Conservation (phyloP, 2,888 invertebrate genomes). For the Amphipoea oculea region DNA sequence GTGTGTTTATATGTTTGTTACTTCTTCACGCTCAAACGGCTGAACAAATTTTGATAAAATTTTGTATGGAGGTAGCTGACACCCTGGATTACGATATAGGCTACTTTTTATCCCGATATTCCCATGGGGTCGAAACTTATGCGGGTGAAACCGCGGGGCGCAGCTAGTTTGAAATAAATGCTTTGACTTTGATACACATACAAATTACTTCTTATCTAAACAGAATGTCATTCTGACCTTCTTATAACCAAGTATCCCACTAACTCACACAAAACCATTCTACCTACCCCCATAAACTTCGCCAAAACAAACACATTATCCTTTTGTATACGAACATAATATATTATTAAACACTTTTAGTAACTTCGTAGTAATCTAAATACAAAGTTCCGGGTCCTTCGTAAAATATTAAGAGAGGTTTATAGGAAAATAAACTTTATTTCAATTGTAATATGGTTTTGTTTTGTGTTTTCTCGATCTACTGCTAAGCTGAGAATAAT, state of each 20-base stretch:
- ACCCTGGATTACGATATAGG: too few relatives aligned
- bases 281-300: slow-evolving; percentile 5
- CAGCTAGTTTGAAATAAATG: too few relatives aligned
- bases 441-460: not conserved
- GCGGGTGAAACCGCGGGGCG: too few relatives aligned
- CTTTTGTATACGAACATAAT: slow-evolving; percentile 31
- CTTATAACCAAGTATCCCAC: not conserved
- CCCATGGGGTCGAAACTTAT: too few relatives aligned
- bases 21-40: too few relatives aligned
- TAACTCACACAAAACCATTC: not conserved
- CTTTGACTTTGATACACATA: too few relatives aligned
- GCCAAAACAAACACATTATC: slow-evolving; percentile 43
- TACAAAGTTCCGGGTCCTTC: slow-evolving; percentile 37
- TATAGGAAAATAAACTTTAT: slow-evolving; percentile 12
- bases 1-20: too few relatives aligned
- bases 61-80: too few relatives aligned
- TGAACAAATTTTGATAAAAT: too few relatives aligned
- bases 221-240: not conserved
- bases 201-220: not conserved
- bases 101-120: too few relatives aligned
- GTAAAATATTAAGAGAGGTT: slow-evolving; percentile 27
- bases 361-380: slow-evolving; percentile 30
- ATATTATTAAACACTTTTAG: slow-evolving; percentile 48
- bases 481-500: not conserved
- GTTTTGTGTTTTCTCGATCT: not conserved